Evolutionary conservation across 2,797 vertebrate genomes (phyloP).

Genomic region (Urophycis tenuis): DNA sequence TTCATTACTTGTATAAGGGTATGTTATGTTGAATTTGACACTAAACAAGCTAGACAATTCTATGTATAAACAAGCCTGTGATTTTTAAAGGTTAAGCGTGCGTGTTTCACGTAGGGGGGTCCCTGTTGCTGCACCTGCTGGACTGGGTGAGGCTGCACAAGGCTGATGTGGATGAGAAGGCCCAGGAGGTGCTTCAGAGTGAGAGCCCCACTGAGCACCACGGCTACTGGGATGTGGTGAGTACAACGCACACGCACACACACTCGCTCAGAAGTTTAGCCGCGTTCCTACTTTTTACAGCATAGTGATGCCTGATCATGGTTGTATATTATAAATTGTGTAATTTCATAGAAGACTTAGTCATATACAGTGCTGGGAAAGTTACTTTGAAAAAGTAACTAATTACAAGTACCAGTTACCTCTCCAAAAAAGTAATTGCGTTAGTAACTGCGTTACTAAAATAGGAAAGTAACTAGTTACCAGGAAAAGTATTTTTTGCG

Average conservation of each 20-base stretch:
- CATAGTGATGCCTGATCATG: neutral
- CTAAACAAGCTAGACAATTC: neutral
- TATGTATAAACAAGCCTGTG: neutral
- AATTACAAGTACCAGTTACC: no score
- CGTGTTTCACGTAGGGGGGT: slow-evolving; percentile 71
- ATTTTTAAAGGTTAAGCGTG: neutral
- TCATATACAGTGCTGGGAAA: no score
- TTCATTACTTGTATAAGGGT: neutral
- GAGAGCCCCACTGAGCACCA: slow-evolving; percentile 81
- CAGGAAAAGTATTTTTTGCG: no score
- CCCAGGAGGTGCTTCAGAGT: slow-evolving; percentile 81
- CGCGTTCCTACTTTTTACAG: neutral
- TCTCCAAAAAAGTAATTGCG: no score
- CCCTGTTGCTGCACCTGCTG: slow-evolving; percentile 83
- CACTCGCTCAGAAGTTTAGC: neutral
- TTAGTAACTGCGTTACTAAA: no score
- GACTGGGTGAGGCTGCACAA: slow-evolving; percentile 93
- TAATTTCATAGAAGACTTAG: no score
- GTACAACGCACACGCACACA: slow-evolving; percentile 24
- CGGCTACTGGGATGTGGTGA: slow-evolving; percentile 88
- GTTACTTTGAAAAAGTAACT: no score
- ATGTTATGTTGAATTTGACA: neutral
- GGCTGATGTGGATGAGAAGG: slow-evolving; percentile 83
- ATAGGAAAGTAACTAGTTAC: no score
- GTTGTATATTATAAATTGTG: neutral